Base-by-base conservation (phyloP, 2,797 vertebrate genomes). In the Sphenodon punctatus region DNA sequence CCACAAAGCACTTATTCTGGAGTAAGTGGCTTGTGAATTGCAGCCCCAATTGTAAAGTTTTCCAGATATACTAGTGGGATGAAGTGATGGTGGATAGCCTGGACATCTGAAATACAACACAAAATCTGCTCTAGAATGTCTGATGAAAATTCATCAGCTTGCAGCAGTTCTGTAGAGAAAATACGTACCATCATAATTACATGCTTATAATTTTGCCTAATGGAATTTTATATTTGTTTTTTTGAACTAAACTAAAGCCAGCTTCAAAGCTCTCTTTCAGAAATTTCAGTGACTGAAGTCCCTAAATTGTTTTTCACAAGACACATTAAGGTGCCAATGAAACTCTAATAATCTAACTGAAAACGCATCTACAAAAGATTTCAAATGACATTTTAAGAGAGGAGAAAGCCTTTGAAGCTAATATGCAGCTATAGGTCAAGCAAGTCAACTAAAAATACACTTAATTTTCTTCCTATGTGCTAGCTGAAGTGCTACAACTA, bases 311-410 rank as follows among this genome's bases (percentile, higher is more conserved):
- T 38, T 88, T 89, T 89, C 66, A 72, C 46, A 75, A 64, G 36
- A 64, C 77, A 74, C 73, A 38, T 75, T 66, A 78, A 66, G 85
- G 79, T 87, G 84, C 73, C 78, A 82, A 75, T 71, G 88, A 91
- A 89, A 82, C 32, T 13, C 17, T 67, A 79, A 45, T 30, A 60
- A 1, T 2, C 48, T 73, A 41, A 43, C 60, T 88, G 75, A 41
- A 81, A 87, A 88, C 86, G 63, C 82, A 79, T n/a, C 72, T 71
- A 69, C 70, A 75, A 69, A 88, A 89, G 75, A 71, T 75, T 82
- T 63, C 74, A 89, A 84, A 80, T 84, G 80, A 80, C 82, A 83
- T 91, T 92, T 91, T 77, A 89, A 68, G 74, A 80, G 67, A 88
- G 68, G 43, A 43, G 80, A 82, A 89, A 88, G 80, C 66, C 75